Evolutionary conservation across 2,797 vertebrate genomes (phyloP), one percentile per base, ranked within the genome.

Genomic region (Schizopygopsis pylzovi): DNA sequence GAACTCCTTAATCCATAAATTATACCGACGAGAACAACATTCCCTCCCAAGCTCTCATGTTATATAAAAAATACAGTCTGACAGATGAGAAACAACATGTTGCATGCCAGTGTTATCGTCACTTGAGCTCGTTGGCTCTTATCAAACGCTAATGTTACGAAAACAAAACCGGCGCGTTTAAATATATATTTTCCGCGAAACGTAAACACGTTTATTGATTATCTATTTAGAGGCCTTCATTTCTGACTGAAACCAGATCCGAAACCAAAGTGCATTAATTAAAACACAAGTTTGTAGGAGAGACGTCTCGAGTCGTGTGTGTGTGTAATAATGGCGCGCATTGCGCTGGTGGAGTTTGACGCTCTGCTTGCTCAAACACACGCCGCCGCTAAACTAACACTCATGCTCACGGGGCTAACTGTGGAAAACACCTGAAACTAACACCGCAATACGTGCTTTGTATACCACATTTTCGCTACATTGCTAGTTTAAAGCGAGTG

Each of bases 311-410:
- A 41, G 59, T 73, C 20, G 6, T 43, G 52, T 10, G 41, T 22
- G 47, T 56, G 73, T 41, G 20, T n/a, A 63, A 59, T 80, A 85
- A 85, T 85, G 84, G 84, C 78, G 84, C 84, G 78, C 84, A 63
- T 25, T 41, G 78, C 41, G 78, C 84, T 41, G 72, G 33, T 39
- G 72, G 82, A 84, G 82, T 84, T 84, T 67, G 56, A 37, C 11
- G 82, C 82, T 47, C 39, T 63, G 41, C 82, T n/a, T n/a, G 28
- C 43, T 28, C 15, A 72, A 82, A 68, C 68, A n/a, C 45, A 15
- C 68, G 16, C 41, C 33, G 61, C 33, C 33, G 41, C n/a, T 56
- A 28, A 82, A 82, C 47, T 56, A 82, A 82, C 67, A 72, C 2
- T 7, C 18, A 52, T 52, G 71, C 12, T 63, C 71, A 22, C 41